phyloP scores from a whole-genome alignment of 1,140 invertebrate genomes.

The Anthonomus grandis region DNA sequence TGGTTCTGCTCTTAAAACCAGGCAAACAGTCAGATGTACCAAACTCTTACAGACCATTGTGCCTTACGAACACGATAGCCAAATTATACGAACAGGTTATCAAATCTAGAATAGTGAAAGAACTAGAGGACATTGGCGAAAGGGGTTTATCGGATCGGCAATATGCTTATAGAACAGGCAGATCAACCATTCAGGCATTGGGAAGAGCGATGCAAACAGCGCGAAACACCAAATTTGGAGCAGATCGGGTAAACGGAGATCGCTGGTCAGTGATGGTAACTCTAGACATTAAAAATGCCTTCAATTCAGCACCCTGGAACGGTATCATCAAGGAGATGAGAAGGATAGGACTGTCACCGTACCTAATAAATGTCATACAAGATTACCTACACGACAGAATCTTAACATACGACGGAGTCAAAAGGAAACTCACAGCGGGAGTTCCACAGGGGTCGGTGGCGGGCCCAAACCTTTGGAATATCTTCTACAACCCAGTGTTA shows the following conservation, averaged over 20 bases:
- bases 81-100: slow-evolving; percentile 17
- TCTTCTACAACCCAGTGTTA: slow-evolving; percentile 38
- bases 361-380: not conserved
- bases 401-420: not conserved
- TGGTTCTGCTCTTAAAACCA: not conserved
- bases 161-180: not conserved
- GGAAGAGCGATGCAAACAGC: not conserved
- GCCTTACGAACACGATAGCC: not conserved
- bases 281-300: too few species aligned
- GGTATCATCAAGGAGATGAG: not conserved
- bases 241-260: not conserved
- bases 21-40: not conserved
- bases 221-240: not conserved
- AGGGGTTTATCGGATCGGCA: not conserved
- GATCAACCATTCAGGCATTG: not conserved
- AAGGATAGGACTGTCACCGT: not conserved
- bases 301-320: too few species aligned
- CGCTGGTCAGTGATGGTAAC: not conserved
- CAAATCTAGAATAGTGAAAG: slow-evolving; percentile 7
- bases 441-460: slow-evolving; percentile 41
- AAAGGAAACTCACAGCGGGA: not conserved
- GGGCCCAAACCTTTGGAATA: slow-evolving; percentile 42
- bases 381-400: not conserved
- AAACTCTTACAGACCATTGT: slow-evolving; percentile 2
- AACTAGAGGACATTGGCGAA: slow-evolving; percentile 2